These are phyloP conservation scores for Zaprionus obscuricornis DNA, from an alignment of 2,888 invertebrate species.

Conservation along the genomic window DNA sequence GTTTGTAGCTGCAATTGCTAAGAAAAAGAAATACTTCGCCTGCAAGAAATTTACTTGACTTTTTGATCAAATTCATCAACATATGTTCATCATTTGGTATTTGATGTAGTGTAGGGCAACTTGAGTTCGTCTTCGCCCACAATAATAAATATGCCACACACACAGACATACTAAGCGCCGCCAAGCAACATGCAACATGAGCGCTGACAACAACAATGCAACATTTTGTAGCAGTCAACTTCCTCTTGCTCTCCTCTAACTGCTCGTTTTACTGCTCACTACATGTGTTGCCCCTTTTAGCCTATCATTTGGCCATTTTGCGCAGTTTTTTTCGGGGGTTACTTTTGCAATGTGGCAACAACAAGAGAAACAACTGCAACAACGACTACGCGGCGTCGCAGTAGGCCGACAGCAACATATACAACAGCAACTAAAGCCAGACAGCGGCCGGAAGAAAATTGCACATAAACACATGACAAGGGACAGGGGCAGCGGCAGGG, in stretches of 20 bases:
- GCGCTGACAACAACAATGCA: slow-evolving; percentile 76
- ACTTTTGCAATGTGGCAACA: slow-evolving; percentile 45
- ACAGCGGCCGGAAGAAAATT: slow-evolving; percentile 64
- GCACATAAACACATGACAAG: slow-evolving; percentile 29
- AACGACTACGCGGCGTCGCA: no score
- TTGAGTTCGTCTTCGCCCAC: slow-evolving; percentile 38
- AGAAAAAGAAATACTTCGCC: no score
- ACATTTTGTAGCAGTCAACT: slow-evolving; percentile 37
- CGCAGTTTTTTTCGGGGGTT: slow-evolving; percentile 51
- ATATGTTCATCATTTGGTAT: no score
- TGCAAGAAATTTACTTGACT: no score
- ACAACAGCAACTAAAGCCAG: slow-evolving; percentile 30
- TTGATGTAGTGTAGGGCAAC: slow-evolving; percentile 61
- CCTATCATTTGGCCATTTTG: slow-evolving; percentile 64
- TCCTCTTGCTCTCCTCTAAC: neutral
- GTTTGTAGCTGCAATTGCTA: neutral
- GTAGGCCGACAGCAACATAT: slow-evolving; percentile 11
- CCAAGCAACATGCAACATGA: slow-evolving; percentile 56
- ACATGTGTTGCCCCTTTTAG: slow-evolving; percentile 47
- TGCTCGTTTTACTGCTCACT: neutral
- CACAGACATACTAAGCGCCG: slow-evolving; percentile 71
- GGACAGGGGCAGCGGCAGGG: slow-evolving; percentile 4
- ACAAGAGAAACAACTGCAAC: slow-evolving; percentile 20
- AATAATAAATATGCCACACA: slow-evolving; percentile 56
- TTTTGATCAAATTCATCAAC: no score